These are phyloP conservation scores for Trichopoda pennipes DNA, from an alignment of 2,888 invertebrate species.

Conservation along the genomic window DNA sequence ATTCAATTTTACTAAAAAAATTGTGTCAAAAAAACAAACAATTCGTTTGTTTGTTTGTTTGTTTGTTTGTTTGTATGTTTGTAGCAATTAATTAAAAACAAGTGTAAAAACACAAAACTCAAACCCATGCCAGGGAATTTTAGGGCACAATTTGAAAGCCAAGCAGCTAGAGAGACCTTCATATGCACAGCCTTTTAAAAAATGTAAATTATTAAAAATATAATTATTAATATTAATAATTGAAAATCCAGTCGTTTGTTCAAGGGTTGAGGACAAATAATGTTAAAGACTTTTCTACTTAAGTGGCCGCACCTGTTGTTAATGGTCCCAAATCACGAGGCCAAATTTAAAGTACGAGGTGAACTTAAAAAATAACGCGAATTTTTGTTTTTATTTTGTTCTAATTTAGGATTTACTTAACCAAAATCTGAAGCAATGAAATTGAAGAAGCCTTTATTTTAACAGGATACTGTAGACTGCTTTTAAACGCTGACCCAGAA, in stretches of 20 bases:
- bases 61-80: no score
- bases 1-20: constrained; percentile 6
- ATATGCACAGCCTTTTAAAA: not conserved
- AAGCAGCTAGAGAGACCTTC: not conserved
- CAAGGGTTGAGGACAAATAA: not conserved
- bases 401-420: no score
- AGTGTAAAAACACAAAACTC: not conserved
- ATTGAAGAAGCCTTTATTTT: no score
- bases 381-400: no score
- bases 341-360: not conserved
- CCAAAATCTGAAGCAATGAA: no score
- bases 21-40: no score
- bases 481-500: no score
- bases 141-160: not conserved
- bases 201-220: constrained; percentile 20
- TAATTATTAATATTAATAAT: constrained; percentile 51
- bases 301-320: constrained; percentile 30
- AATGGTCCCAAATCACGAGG: constrained; percentile 6
- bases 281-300: constrained; percentile 6
- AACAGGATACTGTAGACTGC: no score
- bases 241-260: not conserved
- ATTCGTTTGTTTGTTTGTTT: no score
- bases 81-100: not conserved
- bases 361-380: no score
- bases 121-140: not conserved